A percentile compares a stretch with the other conserved stretches of the same genome.
Evolutionary conservation across 2,888 invertebrate species (phyloP).

Genomic region (Schrankia costaestrigalis): DNA sequence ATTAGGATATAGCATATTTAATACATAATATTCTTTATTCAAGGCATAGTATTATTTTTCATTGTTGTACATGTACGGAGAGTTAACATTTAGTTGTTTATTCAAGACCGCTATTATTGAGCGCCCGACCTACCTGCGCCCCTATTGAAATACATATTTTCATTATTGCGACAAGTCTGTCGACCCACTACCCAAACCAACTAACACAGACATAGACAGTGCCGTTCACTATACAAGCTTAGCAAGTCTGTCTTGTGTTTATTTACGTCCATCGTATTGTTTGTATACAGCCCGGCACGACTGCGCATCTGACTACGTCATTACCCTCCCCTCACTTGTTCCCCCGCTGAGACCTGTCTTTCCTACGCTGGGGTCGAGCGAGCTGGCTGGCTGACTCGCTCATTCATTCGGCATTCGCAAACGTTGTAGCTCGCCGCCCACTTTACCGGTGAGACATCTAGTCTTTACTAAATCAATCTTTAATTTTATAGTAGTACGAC

Average conservation of each 20-base stretch:
- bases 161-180: slow-evolving; percentile 35
- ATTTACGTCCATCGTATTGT: slow-evolving; percentile 81
- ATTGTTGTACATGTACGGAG: too few species aligned
- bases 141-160: slow-evolving; percentile 10
- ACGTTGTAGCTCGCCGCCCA: slow-evolving; percentile 64
- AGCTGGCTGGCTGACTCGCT: slow-evolving; percentile 70
- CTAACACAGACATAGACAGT: slow-evolving; percentile 70
- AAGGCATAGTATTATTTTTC: too few species aligned
- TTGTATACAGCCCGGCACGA: slow-evolving; percentile 80
- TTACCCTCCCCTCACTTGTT: slow-evolving; percentile 49
- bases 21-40: too few species aligned
- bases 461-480: slow-evolving; percentile 46
- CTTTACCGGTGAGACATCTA: slow-evolving; percentile 55
- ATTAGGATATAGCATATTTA: too few species aligned
- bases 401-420: slow-evolving; percentile 78
- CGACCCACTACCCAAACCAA: slow-evolving; percentile 44
- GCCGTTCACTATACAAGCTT: slow-evolving; percentile 57
- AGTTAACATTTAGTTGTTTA: too few species aligned
- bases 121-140: slow-evolving; percentile 10
- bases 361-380: slow-evolving; percentile 67
- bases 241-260: slow-evolving; percentile 71
- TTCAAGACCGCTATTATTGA: slow-evolving; percentile 6
- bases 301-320: slow-evolving; percentile 78
- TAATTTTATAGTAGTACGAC: slow-evolving; percentile 20
- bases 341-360: slow-evolving; percentile 66